Evolutionary conservation across 2,888 invertebrate species (phyloP), one percentile per base, ranked within the genome.

Genomic region (Aleiodes leptofemur): DNA sequence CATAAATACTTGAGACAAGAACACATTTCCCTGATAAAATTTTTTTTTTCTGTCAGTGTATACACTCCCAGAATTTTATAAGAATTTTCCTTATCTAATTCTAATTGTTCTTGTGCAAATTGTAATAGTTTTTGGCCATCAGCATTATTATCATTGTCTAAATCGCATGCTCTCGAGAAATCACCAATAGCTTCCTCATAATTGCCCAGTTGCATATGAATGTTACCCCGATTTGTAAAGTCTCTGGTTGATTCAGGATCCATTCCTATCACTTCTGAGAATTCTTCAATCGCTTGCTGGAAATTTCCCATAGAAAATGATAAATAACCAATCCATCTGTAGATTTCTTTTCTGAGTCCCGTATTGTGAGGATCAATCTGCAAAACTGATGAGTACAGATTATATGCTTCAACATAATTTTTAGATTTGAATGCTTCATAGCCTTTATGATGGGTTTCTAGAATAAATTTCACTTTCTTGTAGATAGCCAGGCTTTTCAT

Each of bases 21-120:
- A n/a, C n/a, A n/a, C n/a, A n/a, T n/a, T n/a, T n/a, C n/a, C n/a
- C n/a, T n/a, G n/a, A n/a, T n/a, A n/a, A n/a, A n/a, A n/a, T n/a
- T n/a, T n/a, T n/a, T n/a, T n/a, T n/a, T n/a, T n/a, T n/a, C n/a
- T n/a, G n/a, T n/a, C n/a, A n/a, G n/a, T n/a, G n/a, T 95, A 2
- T 93, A 92, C 13, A 98, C 92, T 5, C 97, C 97, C 75, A 98
- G 92, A 82, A 98, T 97, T 90, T 97, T 97, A 86, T 98, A 98
- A 88, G 98, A 98, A 88, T 98, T 98, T 53, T 34, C 9, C 7
- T 64, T 38, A 0, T 1, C 97, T 87, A 94, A 95, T 88, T 97
- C 97, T 76, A 98, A 90, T 31, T 95, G 95, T 76, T 96, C 87
- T 90, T 98, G 97, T 5, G 98, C 97, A 82, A 97, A 96, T 82